Evolutionary conservation across 2,888 invertebrate genomes (phyloP), one percentile per base, ranked within the genome.

Genomic region (Diaprepes abbreviatus): DNA sequence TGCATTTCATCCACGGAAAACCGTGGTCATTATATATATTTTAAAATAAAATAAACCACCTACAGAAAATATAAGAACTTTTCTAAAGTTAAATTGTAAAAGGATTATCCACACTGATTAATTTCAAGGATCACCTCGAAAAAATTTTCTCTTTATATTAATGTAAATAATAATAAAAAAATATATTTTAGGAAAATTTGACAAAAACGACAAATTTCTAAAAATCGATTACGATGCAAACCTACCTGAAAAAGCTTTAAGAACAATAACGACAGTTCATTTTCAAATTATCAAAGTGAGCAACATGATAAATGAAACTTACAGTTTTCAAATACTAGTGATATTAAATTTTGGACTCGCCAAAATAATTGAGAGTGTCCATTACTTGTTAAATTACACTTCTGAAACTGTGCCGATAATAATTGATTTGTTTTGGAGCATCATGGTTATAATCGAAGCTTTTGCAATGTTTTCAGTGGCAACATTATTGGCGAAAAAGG

Each of bases 301-400:
- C 35, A 68, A 68, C 9, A 63, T 63, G 62, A 35, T 57, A 17
- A 68, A 55, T 28, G 21, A 48, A 33, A 63, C 58, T 19, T 68
- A 63, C 36, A 62, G 57, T 17, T 63, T 63, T 28, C 68, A 68
- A 48, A 54, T 63, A 55, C 36, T 68, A 9, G 45, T 57, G 10
- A 68, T 68, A 38, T 21, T 68, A 14, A 50, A 16, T 9, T 58
- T 68, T 16, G 45, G 43, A 16, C 21, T 66, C 4, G 10, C 36
- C 12, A 9, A 58, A 28, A 52, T 58, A 19, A 43, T 66, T 4
- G 50, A 66, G 17, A 58, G 35, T n/a, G 28, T 43, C 14, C 55
- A 65, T 35, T 66, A 57, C 17, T 14, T 48, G 5, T 40, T 58
- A 35, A 50, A 48, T 28, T 33, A 64, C 19, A 33, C 10, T 10